Evolutionary conservation across 2,113 vertebrate genomes (phyloP), one percentile per base, ranked within the genome.

Genomic region (Cyprinodon brontotheroides): DNA sequence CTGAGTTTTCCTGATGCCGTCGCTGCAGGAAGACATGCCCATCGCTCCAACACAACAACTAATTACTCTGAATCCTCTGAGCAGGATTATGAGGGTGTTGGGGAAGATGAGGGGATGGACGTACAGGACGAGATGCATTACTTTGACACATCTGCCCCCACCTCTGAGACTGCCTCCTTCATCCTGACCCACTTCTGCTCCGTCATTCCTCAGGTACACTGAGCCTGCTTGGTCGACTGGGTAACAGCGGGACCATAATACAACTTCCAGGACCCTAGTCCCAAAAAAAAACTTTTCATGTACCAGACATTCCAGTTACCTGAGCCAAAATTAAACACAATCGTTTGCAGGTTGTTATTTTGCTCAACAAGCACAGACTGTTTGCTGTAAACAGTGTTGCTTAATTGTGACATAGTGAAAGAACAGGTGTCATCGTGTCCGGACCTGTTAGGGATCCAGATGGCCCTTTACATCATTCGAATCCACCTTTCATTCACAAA

Each of bases 171-270:
- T 77, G 70, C 80, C 78, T 73, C 70, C 65, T 86, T 88, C 75
- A 61, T 71, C 47, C 81, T 91, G 89, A 91, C 89, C 84, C 90
- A 89, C 68, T 92, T 93, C 81, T 90, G 87, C 87, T 88, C 87
- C 83, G 74, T 86, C 79, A 80, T 84, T 62, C 82, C 80, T 85
- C 86, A 90, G 90, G 88, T 89, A 89, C 84, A 79, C 70, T 65
- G 78, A 84, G 75, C 82, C 68, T 77, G 78, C 82, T 79, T 74
- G 86, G 75, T 89, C 89, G 79, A 86, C 77, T 87, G 72, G 72
- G 74, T 93, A 91, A 77, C 87, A 91, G 89, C 86, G 62, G 83
- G 89, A 87, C 74, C 77, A 84, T 87, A 89, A 89, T 87, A 90
- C 70, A 79, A 74, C 73, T 75, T 78, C 48, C 57, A 77, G 48